Conservation (phyloP, 2,888 invertebrate species). For the Tachina fera region DNA sequence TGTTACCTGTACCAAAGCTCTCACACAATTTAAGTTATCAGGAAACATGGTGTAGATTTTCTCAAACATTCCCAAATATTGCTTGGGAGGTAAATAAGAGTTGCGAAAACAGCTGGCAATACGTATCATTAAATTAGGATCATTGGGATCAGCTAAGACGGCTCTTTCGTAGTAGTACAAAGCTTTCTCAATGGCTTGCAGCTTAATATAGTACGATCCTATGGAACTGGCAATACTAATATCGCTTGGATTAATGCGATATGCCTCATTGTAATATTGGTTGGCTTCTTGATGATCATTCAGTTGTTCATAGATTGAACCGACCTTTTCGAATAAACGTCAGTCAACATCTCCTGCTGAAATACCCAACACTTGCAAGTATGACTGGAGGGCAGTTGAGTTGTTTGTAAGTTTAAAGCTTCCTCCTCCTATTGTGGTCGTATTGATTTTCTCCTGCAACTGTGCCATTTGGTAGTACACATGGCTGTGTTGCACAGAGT, state of each 20-base stretch:
- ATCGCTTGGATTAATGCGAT: conserved; percentile 81
- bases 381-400: conserved; percentile 87
- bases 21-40: conserved; percentile 97
- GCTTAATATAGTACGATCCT: conserved; percentile 93
- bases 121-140: conserved; percentile 93
- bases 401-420: conserved; percentile 71
- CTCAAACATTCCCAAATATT: conserved; percentile 82
- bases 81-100: conserved; percentile 87
- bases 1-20: conserved; percentile 83
- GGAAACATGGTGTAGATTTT: conserved; percentile 93
- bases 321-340: conserved; percentile 93
- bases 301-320: conserved; percentile 93
- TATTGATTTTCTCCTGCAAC: conserved; percentile 86
- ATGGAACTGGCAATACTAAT: conserved; percentile 92
- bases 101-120: conserved; percentile 93
- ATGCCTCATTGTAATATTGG: conserved; percentile 82
- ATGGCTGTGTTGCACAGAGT: conserved; percentile 83
- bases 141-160: conserved; percentile 88
- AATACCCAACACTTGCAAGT: conserved; percentile 90
- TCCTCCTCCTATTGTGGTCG: conserved; percentile 57
- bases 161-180: conserved; percentile 92
- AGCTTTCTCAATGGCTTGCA: conserved; percentile 94
- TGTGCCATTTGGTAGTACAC: conserved; percentile 90
- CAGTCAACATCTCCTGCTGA: conserved; percentile 94
- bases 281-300: conserved; percentile 95